Percentiles rank a stretch among this genome's conserved stretches.
Evolutionary conservation across 1,140 invertebrate genomes (phyloP).

Genomic region (Drosophila ambigua): DNA sequence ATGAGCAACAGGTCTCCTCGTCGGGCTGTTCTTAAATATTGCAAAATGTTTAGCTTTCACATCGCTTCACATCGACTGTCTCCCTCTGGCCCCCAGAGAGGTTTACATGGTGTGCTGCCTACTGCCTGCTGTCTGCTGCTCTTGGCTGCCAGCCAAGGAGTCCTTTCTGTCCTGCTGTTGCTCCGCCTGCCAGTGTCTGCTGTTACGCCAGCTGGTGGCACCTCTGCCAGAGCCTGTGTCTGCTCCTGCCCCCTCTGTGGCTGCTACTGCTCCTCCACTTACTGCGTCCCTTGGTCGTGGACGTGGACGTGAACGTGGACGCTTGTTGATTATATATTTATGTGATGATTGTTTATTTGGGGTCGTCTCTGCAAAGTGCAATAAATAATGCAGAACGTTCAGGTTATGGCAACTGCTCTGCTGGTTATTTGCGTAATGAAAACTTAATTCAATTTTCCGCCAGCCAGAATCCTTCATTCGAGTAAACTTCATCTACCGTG

Average conservation of each 20-base stretch:
- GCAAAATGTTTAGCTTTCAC: conserved; percentile 54
- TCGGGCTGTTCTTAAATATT: conserved; percentile 43
- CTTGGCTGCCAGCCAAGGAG: conserved; percentile 48
- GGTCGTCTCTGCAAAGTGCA: conserved; percentile 59
- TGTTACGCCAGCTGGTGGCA: background rate
- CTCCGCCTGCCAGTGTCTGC: too few relatives aligned
- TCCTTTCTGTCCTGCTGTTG: conserved; percentile 2
- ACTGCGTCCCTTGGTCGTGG: background rate
- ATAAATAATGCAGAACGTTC: conserved; percentile 68
- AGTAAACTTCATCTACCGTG: too few relatives aligned
- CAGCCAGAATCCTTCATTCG: too few relatives aligned
- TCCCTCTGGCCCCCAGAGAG: conserved; percentile 9
- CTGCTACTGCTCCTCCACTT: background rate
- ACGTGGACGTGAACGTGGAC: background rate
- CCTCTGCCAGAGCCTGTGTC: background rate
- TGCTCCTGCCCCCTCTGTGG: background rate
- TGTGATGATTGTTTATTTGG: conserved; percentile 62
- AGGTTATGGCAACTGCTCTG: conserved; percentile 26
- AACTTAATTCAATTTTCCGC: conserved; percentile 59
- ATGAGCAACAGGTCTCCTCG: conserved; percentile 31
- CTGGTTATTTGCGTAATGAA: conserved; percentile 59
- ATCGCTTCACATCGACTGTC: conserved; percentile 36
- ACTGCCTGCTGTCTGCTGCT: conserved; percentile 1
- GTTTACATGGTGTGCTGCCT: conserved; percentile 43
- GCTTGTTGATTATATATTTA: conserved; percentile 59